Percentiles rank a stretch among this genome's conserved stretches.
phyloP scores from a whole-genome alignment of 2,113 vertebrate genomes.

The Nannobrachium achirus region DNA sequence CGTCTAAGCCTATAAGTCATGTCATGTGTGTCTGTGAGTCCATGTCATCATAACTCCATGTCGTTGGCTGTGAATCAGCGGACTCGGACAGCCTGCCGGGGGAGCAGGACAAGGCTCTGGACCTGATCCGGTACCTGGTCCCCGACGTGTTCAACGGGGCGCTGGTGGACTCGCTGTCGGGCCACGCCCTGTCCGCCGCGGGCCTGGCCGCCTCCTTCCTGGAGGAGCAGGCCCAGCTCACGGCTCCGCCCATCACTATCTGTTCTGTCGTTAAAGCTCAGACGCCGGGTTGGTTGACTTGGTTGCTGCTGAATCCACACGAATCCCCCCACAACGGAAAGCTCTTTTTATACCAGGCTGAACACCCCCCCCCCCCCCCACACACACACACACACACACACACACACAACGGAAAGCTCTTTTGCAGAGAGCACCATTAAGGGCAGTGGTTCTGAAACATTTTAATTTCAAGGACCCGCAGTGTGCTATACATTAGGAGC shows the following conservation, averaged over 20 bases:
- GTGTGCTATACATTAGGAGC: too few relatives aligned
- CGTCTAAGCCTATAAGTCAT: constrained; percentile 31
- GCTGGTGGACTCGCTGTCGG: constrained; percentile 81
- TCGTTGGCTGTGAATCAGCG: constrained; percentile 76
- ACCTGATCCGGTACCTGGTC: constrained; percentile 82
- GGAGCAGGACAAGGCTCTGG: constrained; percentile 82
- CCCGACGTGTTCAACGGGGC: constrained; percentile 78
- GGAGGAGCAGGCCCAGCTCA: constrained; percentile 70
- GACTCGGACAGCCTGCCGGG: constrained; percentile 65
- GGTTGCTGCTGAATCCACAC: constrained; percentile 50
- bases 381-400: too few relatives aligned
- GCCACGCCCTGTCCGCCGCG: constrained; percentile 81
- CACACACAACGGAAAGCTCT: constrained; percentile 41
- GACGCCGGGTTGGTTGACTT: constrained; percentile 82
- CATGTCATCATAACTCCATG: constrained; percentile 66
- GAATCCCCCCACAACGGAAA: constrained; percentile 61
- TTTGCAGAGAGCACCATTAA: constrained; percentile 6
- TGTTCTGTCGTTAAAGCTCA: constrained; percentile 86
- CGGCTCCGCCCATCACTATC: constrained; percentile 72
- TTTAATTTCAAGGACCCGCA: too few relatives aligned
- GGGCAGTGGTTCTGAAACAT: too few relatives aligned
- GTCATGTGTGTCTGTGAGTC: constrained; percentile 10
- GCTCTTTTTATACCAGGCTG: constrained; percentile 41
- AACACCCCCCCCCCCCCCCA: too few relatives aligned
- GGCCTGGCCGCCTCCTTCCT: constrained; percentile 80